These are phyloP conservation scores for Lepisosteus oculatus DNA, from an alignment of 2,113 vertebrate genomes.

Conservation along the genomic window DNA sequence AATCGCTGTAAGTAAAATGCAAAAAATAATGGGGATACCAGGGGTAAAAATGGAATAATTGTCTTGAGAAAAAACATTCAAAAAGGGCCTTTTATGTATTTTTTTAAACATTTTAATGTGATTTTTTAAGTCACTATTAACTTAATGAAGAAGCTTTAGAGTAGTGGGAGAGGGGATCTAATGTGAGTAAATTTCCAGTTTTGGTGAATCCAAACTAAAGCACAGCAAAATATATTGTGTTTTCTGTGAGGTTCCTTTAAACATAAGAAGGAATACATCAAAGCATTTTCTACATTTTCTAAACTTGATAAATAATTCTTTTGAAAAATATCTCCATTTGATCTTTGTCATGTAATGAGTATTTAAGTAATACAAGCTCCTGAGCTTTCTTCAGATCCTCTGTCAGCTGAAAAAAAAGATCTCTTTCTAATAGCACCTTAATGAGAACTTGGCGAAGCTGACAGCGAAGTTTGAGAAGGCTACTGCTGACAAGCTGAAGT, in stretches of 20 bases:
- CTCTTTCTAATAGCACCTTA: conserved; percentile 69
- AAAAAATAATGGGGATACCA: background rate
- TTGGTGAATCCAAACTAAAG: conserved; percentile 45
- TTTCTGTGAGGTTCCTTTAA: conserved; percentile 60
- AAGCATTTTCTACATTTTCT: background rate
- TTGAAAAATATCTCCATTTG: conserved; percentile 27
- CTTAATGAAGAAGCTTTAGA: no score
- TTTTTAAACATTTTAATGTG: no score
- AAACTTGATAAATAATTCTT: conserved; percentile 34
- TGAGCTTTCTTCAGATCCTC: background rate
- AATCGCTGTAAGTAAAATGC: conserved; percentile 74
- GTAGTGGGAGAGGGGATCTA: no score
- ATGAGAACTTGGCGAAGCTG: conserved; percentile 87
- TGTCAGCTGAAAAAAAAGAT: background rate
- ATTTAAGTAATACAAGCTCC: conserved; percentile 26
- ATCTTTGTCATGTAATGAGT: conserved; percentile 24
- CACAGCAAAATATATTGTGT: conserved; percentile 57
- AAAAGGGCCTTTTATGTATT: no score
- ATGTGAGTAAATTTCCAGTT: conserved; percentile 21
- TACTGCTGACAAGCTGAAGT: conserved; percentile 85
- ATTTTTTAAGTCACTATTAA: no score
- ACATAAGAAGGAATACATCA: conserved; percentile 10
- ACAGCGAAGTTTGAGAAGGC: conserved; percentile 89
- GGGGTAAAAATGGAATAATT: background rate
- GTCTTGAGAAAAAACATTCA: background rate